A percentile compares a stretch with the other conserved stretches of the same genome.
phyloP scores from a whole-genome alignment of 2,113 vertebrate genomes.

The Cyanocitta stelleri region DNA sequence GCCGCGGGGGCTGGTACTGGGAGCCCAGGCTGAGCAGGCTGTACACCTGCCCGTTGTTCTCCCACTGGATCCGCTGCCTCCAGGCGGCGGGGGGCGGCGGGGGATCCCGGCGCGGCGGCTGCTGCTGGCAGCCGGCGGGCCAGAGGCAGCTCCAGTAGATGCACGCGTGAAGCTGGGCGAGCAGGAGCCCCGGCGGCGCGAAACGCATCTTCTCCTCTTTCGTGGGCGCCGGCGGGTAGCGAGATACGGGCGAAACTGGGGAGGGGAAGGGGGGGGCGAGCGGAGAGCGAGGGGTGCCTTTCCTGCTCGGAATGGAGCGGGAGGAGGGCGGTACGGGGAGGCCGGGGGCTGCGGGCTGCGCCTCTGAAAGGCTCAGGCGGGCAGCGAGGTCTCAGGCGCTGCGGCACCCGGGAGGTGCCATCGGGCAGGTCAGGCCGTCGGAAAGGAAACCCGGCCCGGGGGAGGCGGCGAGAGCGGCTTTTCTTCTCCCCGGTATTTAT shows the following conservation, averaged over 20 bases:
- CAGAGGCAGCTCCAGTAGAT: slow-evolving; percentile 66
- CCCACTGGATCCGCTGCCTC: slow-evolving; percentile 82
- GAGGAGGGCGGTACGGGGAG: not conserved
- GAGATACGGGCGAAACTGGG: not conserved
- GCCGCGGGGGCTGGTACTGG: slow-evolving; percentile 76
- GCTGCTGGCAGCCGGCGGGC: slow-evolving; percentile 58
- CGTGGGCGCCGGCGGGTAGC: not conserved
- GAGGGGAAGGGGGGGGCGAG: not conserved
- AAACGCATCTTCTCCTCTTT: slow-evolving; percentile 34
- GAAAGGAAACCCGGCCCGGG: not conserved
- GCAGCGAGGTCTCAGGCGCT: not conserved
- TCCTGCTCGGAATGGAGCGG: not conserved
- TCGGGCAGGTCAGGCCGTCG: not conserved
- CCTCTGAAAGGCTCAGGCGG: not conserved
- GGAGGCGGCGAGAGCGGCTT: not conserved
- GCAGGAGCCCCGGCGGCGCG: slow-evolving; percentile 42
- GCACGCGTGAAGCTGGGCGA: slow-evolving; percentile 63
- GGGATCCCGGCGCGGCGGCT: slow-evolving; percentile 44
- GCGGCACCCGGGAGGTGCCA: not conserved
- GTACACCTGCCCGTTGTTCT: slow-evolving; percentile 87
- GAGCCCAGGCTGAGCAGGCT: slow-evolving; percentile 84
- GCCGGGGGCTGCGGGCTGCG: not conserved
- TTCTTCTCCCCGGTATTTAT: slow-evolving; percentile 14
- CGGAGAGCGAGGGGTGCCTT: not conserved
- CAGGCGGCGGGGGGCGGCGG: slow-evolving; percentile 66